A percentile compares a stretch with the other conserved stretches of the same genome.
Evolutionary conservation across 37 sponge, comb jelly and placozoan species (phyloP).

Genomic region (Aphrocallistes beatrix): DNA sequence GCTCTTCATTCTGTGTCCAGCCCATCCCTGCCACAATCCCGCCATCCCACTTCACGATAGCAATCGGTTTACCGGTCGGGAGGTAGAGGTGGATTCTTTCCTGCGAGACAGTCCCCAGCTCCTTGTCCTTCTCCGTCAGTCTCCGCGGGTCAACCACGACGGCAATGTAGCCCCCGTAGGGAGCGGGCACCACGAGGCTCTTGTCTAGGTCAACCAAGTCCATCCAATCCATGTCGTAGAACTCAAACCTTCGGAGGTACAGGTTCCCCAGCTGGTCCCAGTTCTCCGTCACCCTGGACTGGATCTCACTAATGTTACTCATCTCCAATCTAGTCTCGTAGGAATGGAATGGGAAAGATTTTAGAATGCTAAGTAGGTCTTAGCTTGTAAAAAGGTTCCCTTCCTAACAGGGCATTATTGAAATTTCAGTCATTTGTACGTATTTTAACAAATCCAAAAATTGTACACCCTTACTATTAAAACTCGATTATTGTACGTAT

Average conservation of each 20-base stretch:
- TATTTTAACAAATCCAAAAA: too few relatives aligned
- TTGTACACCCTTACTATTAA: too few relatives aligned
- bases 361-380: too few relatives aligned
- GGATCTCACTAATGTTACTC: background rate
- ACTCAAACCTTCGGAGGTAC: background rate
- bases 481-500: too few relatives aligned
- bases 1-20: constrained; percentile 5
- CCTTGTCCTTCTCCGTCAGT: background rate
- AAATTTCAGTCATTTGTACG: too few relatives aligned
- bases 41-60: constrained; percentile 3
- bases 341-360: too few relatives aligned
- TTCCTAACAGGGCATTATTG: too few relatives aligned
- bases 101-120: background rate
- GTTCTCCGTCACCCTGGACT: constrained; percentile 7
- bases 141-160: background rate
- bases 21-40: background rate
- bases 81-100: background rate
- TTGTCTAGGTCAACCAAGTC: background rate
- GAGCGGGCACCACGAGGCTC: background rate
- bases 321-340: background rate
- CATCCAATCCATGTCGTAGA: constrained; percentile 7
- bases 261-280: constrained; percentile 12
- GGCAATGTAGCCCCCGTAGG: background rate
- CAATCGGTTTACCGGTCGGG: background rate
- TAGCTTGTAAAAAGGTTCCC: too few relatives aligned